Conservation (phyloP, 2,888 invertebrate genomes). For the Phragmatobia fuliginosa region DNA sequence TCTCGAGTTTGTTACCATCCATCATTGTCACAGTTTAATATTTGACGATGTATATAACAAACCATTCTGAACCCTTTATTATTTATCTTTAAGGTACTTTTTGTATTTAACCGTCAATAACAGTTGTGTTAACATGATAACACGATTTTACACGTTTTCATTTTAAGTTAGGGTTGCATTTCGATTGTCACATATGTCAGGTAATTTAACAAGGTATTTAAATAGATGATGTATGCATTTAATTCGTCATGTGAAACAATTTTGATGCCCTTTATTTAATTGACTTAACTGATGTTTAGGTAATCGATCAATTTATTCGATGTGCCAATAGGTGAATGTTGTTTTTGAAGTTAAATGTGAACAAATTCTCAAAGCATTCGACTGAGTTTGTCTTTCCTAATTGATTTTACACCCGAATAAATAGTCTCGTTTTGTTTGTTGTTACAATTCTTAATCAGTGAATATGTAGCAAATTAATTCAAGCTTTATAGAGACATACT, state of each 20-base stretch:
- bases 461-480: neutral
- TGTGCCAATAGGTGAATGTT: slow-evolving; percentile 1
- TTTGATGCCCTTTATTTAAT: slow-evolving; percentile 11
- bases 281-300: slow-evolving; percentile 6
- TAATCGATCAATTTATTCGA: slow-evolving; percentile 8
- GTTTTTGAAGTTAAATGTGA: slow-evolving; percentile 1
- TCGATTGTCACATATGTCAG: neutral
- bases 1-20: slow-evolving; percentile 55
- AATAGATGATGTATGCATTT: slow-evolving; percentile 20
- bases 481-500: neutral
- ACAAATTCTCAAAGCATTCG: neutral
- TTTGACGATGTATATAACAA: slow-evolving; percentile 45
- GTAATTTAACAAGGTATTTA: slow-evolving; percentile 30
- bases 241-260: slow-evolving; percentile 13
- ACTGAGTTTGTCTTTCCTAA: neutral
- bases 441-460: neutral
- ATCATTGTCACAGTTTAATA: slow-evolving; percentile 66
- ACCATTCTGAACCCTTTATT: slow-evolving; percentile 13
- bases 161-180: neutral
- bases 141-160: slow-evolving; percentile 15
- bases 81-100: neutral
- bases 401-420: neutral
- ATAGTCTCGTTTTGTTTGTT: neutral
- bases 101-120: neutral
- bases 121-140: neutral